phyloP scores from a whole-genome alignment of 2,888 invertebrate genomes.

The Chymomyza procnemis region DNA sequence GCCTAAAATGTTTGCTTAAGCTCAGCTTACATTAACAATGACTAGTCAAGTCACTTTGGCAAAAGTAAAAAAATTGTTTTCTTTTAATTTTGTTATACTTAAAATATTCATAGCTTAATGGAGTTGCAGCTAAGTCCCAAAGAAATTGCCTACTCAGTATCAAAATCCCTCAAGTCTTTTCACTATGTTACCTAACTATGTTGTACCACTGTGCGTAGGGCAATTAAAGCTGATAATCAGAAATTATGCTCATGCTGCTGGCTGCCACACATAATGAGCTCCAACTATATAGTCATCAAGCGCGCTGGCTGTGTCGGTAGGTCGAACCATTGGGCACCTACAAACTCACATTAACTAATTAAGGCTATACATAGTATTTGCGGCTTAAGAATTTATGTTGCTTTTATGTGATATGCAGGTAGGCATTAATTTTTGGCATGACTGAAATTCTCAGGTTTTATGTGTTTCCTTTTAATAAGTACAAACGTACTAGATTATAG shows the following conservation, averaged over 20 bases:
- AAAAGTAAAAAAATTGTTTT: too few species aligned
- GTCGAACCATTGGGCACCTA: background rate
- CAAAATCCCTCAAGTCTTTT: background rate
- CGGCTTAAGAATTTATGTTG: conserved; percentile 11
- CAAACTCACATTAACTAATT: background rate
- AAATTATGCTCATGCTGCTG: background rate
- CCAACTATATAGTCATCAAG: background rate
- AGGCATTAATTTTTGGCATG: conserved; percentile 24
- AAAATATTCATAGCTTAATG: too few species aligned
- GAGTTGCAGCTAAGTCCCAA: too few species aligned
- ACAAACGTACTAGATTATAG: conserved; percentile 35
- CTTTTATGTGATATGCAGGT: conserved; percentile 3
- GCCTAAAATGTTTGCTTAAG: too few species aligned
- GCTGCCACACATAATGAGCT: background rate
- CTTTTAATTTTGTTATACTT: too few species aligned
- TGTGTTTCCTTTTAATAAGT: background rate
- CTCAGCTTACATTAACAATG: too few species aligned
- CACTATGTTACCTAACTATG: background rate
- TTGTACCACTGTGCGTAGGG: conserved; percentile 15
- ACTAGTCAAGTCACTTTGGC: too few species aligned
- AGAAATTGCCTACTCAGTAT: background rate
- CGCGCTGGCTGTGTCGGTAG: background rate
- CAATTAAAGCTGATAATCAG: conserved; percentile 36
- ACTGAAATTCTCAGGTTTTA: conserved; percentile 2
- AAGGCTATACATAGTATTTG: background rate